Evolutionary conservation across 1,140 invertebrate genomes (phyloP).

Genomic region (Sipha flava): DNA sequence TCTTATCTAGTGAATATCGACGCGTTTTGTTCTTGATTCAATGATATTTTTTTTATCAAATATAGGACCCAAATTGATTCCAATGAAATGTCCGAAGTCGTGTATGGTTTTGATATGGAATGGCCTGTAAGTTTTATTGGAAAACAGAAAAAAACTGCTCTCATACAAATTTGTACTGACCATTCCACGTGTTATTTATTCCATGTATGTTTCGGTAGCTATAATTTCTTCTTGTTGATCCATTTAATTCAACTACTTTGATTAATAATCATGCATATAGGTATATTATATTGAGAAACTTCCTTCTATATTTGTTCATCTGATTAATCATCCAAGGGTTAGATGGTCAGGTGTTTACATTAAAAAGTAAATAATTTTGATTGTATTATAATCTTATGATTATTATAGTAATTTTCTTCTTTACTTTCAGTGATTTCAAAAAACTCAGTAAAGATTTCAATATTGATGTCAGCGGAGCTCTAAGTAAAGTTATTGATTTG

Average conservation of each 20-base stretch:
- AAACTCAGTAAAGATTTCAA: constrained; percentile 9
- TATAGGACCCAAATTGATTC: neutral
- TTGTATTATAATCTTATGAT: neutral
- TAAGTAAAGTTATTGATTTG: neutral
- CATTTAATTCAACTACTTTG: neutral
- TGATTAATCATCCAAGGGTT: constrained; percentile 9
- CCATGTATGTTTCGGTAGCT: neutral
- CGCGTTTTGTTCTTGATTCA: neutral
- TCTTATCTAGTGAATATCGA: neutral
- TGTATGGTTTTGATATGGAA: constrained; percentile 16
- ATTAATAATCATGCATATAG: neutral
- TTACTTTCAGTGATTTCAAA: constrained; percentile 9
- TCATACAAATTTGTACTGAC: constrained; percentile 18
- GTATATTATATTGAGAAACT: neutral
- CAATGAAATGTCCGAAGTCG: neutral
- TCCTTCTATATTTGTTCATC: neutral
- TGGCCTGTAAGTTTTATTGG: neutral
- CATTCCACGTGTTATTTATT: constrained; percentile 7
- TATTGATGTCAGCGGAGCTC: neutral
- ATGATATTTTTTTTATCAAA: neutral
- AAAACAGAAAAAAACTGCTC: neutral
- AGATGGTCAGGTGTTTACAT: constrained; percentile 10
- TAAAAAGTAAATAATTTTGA: constrained; percentile 4
- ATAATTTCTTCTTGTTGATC: neutral
- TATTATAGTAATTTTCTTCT: neutral